Evolutionary conservation across 2,113 vertebrate genomes (phyloP).

Genomic region (Syrrhaptes paradoxus): DNA sequence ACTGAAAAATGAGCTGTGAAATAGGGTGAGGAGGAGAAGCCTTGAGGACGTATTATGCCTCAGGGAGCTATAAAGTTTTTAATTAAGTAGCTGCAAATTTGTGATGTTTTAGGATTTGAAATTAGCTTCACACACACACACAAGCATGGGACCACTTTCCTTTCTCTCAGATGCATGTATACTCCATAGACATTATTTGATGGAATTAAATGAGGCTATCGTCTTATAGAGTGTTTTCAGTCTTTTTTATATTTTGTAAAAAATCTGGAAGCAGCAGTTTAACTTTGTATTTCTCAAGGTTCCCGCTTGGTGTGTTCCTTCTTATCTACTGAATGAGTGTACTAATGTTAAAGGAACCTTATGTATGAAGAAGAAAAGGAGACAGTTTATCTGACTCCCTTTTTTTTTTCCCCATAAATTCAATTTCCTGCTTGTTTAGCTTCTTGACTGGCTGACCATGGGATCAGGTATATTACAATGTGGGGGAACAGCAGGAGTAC

Average conservation of each 20-base stretch:
- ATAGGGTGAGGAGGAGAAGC: constrained; percentile 45
- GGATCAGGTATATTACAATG: not conserved
- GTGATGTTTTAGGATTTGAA: constrained; percentile 38
- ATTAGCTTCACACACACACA: not conserved
- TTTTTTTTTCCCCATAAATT: not conserved
- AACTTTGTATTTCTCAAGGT: not conserved
- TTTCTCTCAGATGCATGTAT: not conserved
- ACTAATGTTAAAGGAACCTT: not conserved
- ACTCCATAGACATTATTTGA: not conserved
- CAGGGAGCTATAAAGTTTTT: constrained; percentile 55
- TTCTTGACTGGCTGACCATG: not conserved
- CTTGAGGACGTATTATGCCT: constrained; percentile 50
- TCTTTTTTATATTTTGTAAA: not conserved
- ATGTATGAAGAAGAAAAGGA: not conserved
- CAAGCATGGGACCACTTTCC: not conserved
- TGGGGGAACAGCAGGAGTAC: not conserved
- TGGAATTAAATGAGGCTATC: not conserved
- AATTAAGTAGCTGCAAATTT: constrained; percentile 71
- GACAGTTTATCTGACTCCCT: not conserved
- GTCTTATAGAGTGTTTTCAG: not conserved
- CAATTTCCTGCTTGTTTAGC: not conserved
- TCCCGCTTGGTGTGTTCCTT: not conserved
- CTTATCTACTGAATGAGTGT: not conserved
- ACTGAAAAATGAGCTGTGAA: constrained; percentile 70
- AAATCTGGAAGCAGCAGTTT: not conserved